Base-by-base conservation (phyloP, 2,113 vertebrate species). In the Parotia lawesii region DNA sequence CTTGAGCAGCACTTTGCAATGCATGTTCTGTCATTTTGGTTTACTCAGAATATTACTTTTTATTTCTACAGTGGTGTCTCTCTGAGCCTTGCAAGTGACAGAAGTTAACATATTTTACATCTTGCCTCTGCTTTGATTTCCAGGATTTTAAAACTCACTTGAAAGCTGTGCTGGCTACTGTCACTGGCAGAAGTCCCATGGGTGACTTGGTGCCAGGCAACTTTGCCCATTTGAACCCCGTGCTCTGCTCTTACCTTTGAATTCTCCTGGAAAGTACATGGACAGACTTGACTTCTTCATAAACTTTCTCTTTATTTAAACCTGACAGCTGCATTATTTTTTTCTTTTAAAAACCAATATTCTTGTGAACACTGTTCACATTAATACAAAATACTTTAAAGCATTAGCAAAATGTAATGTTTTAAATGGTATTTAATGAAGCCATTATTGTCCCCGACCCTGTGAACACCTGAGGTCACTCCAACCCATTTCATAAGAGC, bases 41-140 rank as follows among this genome's bases (percentile, higher is more conserved):
- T 95, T 90, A 95, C 87, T 87, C 42, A 1, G 90, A 93, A 61
- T 91, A 82, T 95, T 82, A 80, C 75, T 95, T 96, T 91, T 93
- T 66, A 89, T 85, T 94, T 78, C 92, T 50, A 47, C 45, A 57
- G 56, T 11, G 37, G 82, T 81, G 56, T 80, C 28, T 90, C 69
- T 71, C 71, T 38, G 64, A 95, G 78, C 54, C 58, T n/a, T 27
- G 44, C 70, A 47, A 90, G 75, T 76, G 81, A 76, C 67, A 94
- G 89, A 71, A 95, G 85, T 74, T 90, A 83, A 82, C 67, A 31
- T 42, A 70, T 57, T 95, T 95, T 87, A 89, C 71, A 83, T n/a
- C 75, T 71, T 84, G 90, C 65, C 37, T 90, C 61, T 84, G 60
- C 89, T 96, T 81, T 71, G 76, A 78, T 90, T 85, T 77, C 6